Evolutionary conservation across 2,113 vertebrate genomes (phyloP).

Genomic region (Pseudolaguvia tuberculata): DNA sequence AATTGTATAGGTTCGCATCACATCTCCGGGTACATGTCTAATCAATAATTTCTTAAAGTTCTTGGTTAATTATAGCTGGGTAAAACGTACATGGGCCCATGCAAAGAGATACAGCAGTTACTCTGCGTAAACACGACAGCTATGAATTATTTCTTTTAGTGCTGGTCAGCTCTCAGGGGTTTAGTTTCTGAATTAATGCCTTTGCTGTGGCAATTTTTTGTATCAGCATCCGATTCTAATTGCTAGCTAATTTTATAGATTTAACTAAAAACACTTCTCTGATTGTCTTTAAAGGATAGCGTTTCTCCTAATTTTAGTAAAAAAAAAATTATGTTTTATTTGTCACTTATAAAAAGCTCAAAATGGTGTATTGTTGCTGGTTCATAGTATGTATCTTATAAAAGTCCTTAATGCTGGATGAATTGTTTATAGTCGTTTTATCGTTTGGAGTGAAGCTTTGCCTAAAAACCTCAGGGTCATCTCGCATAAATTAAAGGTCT

Average conservation of each 20-base stretch:
- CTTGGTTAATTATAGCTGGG: constrained; percentile 35
- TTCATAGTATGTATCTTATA: constrained; percentile 28
- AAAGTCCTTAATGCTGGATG: constrained; percentile 33
- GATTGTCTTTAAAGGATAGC: too few relatives aligned
- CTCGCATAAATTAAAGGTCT: constrained; percentile 42
- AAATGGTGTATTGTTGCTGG: constrained; percentile 7
- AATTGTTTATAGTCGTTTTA: constrained; percentile 39
- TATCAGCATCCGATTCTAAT: too few relatives aligned
- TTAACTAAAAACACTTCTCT: too few relatives aligned
- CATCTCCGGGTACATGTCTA: constrained; percentile 10
- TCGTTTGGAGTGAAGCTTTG: constrained; percentile 28
- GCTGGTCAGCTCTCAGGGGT: constrained; percentile 14
- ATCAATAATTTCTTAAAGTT: constrained; percentile 45
- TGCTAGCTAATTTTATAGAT: too few relatives aligned
- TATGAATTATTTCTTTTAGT: constrained; percentile 36
- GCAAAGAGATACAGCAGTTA: constrained; percentile 40
- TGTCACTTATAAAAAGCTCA: constrained; percentile 29
- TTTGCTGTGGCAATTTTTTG: constrained; percentile 21
- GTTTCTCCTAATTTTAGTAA: not conserved
- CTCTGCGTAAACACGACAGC: constrained; percentile 32
- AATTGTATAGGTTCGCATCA: constrained; percentile 31
- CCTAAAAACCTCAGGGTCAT: constrained; percentile 47
- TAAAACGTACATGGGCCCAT: constrained; percentile 28
- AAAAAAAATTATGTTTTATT: not conserved
- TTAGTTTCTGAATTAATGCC: constrained; percentile 30